phyloP scores from a whole-genome alignment of 2,113 vertebrate species.

The Pica pica region DNA sequence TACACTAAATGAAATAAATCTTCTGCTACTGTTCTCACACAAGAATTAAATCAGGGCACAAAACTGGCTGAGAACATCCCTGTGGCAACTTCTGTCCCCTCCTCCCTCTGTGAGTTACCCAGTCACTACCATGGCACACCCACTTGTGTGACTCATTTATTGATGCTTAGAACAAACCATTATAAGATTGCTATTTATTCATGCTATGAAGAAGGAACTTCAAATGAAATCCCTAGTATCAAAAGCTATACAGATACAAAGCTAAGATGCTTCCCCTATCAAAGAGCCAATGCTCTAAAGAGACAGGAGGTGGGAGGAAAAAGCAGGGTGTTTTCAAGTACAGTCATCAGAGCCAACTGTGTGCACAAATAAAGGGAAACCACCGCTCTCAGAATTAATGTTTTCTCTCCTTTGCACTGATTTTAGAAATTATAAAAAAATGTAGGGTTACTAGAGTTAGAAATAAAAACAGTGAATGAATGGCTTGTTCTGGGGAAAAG shows the following conservation, averaged over 20 bases:
- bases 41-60: background rate
- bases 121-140: accelerated
- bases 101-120: background rate
- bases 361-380: background rate
- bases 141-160: background rate
- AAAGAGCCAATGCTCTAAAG: background rate
- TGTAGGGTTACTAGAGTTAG: background rate
- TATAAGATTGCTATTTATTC: background rate
- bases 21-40: background rate
- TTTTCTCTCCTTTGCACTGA: background rate
- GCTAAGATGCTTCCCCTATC: background rate
- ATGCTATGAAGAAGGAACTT: background rate
- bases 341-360: background rate
- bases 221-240: background rate
- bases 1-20: background rate
- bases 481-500: background rate
- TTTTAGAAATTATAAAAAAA: background rate
- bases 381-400: background rate
- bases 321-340: background rate
- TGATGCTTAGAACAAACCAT: background rate
- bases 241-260: background rate
- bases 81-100: background rate
- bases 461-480: background rate
- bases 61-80: background rate
- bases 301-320: background rate